Conservation (phyloP, 2,797 vertebrate genomes). For the Channallabes apus region DNA sequence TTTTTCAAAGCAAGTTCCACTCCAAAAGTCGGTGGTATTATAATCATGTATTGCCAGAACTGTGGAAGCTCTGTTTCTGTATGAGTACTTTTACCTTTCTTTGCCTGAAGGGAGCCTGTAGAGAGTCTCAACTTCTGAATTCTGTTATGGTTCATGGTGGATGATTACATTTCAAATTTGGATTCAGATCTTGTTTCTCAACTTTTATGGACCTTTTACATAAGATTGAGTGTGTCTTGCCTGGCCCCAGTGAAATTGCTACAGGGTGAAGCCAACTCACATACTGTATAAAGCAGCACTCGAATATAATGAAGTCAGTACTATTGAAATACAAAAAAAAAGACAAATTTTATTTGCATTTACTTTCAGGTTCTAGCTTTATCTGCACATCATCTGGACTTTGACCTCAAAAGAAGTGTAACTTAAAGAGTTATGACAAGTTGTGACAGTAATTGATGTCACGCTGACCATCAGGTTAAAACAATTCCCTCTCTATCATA, state of each 20-base stretch:
- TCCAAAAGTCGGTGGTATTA: slow-evolving; percentile 43
- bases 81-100: slow-evolving; percentile 45
- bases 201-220: slow-evolving; percentile 57
- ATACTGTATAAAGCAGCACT: slow-evolving; percentile 37
- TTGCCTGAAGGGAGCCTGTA: slow-evolving; percentile 57
- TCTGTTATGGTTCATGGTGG: slow-evolving; percentile 52
- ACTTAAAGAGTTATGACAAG: slow-evolving; percentile 45
- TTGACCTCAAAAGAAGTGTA: slow-evolving; percentile 30
- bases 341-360: slow-evolving; percentile 10
- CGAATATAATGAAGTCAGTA: slow-evolving; percentile 28
- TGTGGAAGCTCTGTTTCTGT: slow-evolving; percentile 39
- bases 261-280: slow-evolving; percentile 39
- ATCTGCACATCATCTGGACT: slow-evolving; percentile 26
- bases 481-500: slow-evolving; percentile 54
- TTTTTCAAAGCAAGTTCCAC: slow-evolving; percentile 31
- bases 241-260: slow-evolving; percentile 42
- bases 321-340: slow-evolving; percentile 36
- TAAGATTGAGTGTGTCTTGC: slow-evolving; percentile 51
- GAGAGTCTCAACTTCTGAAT: slow-evolving; percentile 53
- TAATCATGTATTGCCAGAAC: slow-evolving; percentile 44
- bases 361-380: background rate
- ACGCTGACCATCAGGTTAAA: slow-evolving; percentile 48
- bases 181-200: slow-evolving; percentile 53
- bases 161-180: slow-evolving; percentile 58
- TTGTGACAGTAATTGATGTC: slow-evolving; percentile 39